Evolutionary conservation across 1,140 invertebrate genomes (phyloP).

Genomic region (Telenomus remus): DNA sequence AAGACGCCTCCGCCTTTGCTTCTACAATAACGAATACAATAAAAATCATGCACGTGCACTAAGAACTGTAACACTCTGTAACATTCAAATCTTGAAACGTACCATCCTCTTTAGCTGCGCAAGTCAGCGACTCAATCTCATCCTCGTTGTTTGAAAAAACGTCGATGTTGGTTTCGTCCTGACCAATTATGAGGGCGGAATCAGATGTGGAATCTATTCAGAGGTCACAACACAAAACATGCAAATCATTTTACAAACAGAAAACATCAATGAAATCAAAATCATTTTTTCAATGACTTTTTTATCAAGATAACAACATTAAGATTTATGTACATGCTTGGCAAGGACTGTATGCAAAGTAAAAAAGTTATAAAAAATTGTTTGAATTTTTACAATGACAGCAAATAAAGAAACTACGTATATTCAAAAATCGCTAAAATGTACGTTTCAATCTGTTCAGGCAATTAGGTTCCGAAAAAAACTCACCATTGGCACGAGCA

Average conservation of each 20-base stretch:
- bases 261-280: slow-evolving; percentile 19
- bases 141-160: slow-evolving; percentile 67
- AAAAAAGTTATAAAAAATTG: too few species aligned
- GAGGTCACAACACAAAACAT: slow-evolving; percentile 51
- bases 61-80: slow-evolving; percentile 6
- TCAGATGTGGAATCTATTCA: slow-evolving; percentile 65
- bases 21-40: slow-evolving; percentile 65
- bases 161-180: slow-evolving; percentile 61
- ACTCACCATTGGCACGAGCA: slow-evolving; percentile 87
- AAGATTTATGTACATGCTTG: too few species aligned
- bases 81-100: slow-evolving; percentile 10
- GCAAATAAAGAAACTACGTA: too few species aligned
- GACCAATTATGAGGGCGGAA: slow-evolving; percentile 52
- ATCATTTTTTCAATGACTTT: too few species aligned
- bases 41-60: slow-evolving; percentile 66
- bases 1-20: slow-evolving; percentile 71
- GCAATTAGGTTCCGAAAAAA: too few species aligned
- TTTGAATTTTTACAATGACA: too few species aligned
- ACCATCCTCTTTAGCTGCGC: slow-evolving; percentile 69
- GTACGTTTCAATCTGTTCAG: too few species aligned
- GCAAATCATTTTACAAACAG: slow-evolving; percentile 51
- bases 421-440: too few species aligned
- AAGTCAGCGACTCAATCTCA: slow-evolving; percentile 68
- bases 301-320: too few species aligned
- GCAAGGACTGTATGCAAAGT: too few species aligned